phyloP scores from a whole-genome alignment of 2,888 invertebrate species.

The Notodonta ziczac region DNA sequence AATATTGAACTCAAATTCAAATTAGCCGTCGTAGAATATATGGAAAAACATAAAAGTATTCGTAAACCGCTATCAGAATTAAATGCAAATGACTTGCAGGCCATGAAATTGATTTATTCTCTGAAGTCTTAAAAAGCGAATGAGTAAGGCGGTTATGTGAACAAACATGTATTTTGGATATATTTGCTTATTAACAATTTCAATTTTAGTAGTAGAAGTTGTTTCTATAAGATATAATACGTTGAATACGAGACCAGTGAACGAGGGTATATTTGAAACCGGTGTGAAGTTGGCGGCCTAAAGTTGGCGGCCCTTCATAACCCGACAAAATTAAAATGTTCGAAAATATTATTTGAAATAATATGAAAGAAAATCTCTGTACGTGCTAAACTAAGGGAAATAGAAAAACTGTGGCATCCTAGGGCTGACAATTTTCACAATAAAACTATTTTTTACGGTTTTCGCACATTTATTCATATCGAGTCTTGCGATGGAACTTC shows the following conservation, averaged over 20 bases:
- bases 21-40: conserved; percentile 54
- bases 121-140: conserved; percentile 3
- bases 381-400: too few relatives aligned
- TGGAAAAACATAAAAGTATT: conserved; percentile 32
- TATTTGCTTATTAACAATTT: background rate
- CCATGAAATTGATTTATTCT: conserved; percentile 41
- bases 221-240: background rate
- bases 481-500: too few relatives aligned
- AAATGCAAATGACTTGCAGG: conserved; percentile 8
- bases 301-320: too few relatives aligned
- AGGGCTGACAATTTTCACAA: too few relatives aligned
- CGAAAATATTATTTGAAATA: too few relatives aligned
- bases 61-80: conserved; percentile 6
- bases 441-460: too few relatives aligned
- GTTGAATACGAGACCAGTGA: background rate
- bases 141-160: background rate
- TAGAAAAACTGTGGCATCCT: too few relatives aligned
- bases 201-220: background rate
- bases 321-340: too few relatives aligned
- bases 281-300: too few relatives aligned
- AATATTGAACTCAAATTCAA: conserved; percentile 55
- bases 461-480: too few relatives aligned
- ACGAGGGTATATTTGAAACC: conserved; percentile 54
- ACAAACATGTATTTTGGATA: conserved; percentile 17
- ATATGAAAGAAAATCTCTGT: too few relatives aligned